Conservation (phyloP, 2,888 invertebrate species). For the Mesorhabditis sp. region DNA sequence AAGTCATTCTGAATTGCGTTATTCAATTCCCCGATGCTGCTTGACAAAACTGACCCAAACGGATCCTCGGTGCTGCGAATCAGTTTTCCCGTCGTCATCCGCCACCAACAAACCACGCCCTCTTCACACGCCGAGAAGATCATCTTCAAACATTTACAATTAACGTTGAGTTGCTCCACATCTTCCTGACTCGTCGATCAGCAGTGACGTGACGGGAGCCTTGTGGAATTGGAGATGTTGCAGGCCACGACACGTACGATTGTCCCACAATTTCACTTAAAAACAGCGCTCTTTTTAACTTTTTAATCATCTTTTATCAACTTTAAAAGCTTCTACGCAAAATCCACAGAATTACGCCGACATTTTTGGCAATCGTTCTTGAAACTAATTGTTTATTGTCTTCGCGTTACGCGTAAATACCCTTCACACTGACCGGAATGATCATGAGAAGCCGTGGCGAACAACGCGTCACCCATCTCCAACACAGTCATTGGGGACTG, state of each 20-base stretch:
- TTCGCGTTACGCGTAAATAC: too few relatives aligned
- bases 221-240: conserved; percentile 40
- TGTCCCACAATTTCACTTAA: not conserved
- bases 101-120: conserved; percentile 52
- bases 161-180: conserved; percentile 8
- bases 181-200: conserved; percentile 22
- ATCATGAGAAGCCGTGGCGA: conserved; percentile 4
- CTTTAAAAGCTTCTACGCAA: not conserved
- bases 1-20: too few relatives aligned
- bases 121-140: conserved; percentile 43
- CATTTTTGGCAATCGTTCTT: not conserved
- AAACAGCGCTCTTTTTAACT: not conserved
- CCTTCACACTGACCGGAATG: not conserved
- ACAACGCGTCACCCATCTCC: not conserved
- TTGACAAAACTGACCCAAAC: not conserved
- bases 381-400: not conserved
- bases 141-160: conserved; percentile 20
- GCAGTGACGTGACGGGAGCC: conserved; percentile 31
- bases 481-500: not conserved
- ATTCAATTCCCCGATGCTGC: too few relatives aligned
- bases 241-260: not conserved
- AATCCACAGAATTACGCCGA: not conserved
- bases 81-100: conserved; percentile 29
- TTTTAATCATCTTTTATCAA: too few relatives aligned
- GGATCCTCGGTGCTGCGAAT: conserved; percentile 23